Percentiles rank a stretch among this genome's conserved stretches.
These are phyloP conservation scores for Asbolus verrucosus DNA, from an alignment of 1,140 invertebrate species.

Conservation along the genomic window DNA sequence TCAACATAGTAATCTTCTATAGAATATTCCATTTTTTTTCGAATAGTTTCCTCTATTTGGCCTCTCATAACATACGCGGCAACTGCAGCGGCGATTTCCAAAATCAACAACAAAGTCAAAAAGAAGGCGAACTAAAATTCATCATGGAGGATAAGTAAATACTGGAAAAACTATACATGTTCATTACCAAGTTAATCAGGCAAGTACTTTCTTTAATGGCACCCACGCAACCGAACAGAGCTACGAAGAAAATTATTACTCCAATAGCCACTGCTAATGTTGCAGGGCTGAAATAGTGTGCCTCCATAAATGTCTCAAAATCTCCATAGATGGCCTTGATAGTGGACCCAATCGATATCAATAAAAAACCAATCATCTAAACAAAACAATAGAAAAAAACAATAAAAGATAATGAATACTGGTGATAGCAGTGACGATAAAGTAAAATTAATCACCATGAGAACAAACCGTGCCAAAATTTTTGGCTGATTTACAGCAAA, in stretches of 20 bases:
- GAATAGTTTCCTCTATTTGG: constrained; percentile 70
- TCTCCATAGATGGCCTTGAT: constrained; percentile 80
- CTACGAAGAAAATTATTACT: constrained; percentile 80
- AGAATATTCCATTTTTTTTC: constrained; percentile 70
- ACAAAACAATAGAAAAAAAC: constrained; percentile 54
- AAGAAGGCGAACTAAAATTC: constrained; percentile 82
- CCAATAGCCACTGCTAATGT: constrained; percentile 82
- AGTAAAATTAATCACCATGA: constrained; percentile 1
- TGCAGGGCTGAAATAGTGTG: constrained; percentile 78
- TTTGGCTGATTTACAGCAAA: neutral
- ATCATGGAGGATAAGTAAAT: no score
- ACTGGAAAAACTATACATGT: no score
- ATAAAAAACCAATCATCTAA: constrained; percentile 79
- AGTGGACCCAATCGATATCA: constrained; percentile 82
- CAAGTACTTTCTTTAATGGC: constrained; percentile 86
- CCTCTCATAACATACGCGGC: constrained; percentile 79
- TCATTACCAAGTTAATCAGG: constrained; percentile 81
- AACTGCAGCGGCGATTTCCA: constrained; percentile 86
- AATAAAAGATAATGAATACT: constrained; percentile 1
- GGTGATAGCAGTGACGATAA: neutral
- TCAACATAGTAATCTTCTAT: constrained; percentile 70
- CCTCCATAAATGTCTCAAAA: constrained; percentile 77
- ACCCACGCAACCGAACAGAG: constrained; percentile 85
- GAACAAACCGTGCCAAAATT: constrained; percentile 5
- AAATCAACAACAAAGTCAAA: constrained; percentile 79